Evolutionary conservation across 2,113 vertebrate genomes (phyloP).

Genomic region (Dicentrarchus labrax): DNA sequence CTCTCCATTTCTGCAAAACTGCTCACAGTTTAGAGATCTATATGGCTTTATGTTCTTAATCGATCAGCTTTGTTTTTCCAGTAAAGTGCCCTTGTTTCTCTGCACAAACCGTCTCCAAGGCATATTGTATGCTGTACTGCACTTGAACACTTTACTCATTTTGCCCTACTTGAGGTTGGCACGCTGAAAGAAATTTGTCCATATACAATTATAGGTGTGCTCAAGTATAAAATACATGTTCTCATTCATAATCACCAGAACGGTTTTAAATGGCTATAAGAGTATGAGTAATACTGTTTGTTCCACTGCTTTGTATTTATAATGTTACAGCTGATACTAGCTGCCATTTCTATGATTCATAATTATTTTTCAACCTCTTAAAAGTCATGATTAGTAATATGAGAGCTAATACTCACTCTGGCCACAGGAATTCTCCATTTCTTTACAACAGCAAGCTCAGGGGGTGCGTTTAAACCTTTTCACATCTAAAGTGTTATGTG

Average conservation of each 20-base stretch:
- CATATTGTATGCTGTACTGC: slow-evolving; percentile 7
- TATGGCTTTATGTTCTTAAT: slow-evolving; percentile 41
- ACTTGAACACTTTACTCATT: slow-evolving; percentile 7
- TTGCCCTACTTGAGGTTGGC: slow-evolving; percentile 1
- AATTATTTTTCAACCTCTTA: slow-evolving; percentile 29
- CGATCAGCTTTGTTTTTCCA: slow-evolving; percentile 51
- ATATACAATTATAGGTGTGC: background rate
- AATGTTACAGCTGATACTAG: slow-evolving; percentile 11
- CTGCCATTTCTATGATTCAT: slow-evolving; percentile 44
- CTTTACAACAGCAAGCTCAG: slow-evolving; percentile 14
- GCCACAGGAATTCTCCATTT: slow-evolving; percentile 16
- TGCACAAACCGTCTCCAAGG: slow-evolving; percentile 25
- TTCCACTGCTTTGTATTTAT: slow-evolving; percentile 18
- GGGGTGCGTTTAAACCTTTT: slow-evolving; percentile 30
- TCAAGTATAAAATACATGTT: background rate
- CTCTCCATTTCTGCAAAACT: slow-evolving; percentile 40
- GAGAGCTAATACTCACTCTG: slow-evolving; percentile 20
- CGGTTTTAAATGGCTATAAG: background rate
- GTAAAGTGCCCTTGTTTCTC: slow-evolving; percentile 26
- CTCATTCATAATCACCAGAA: slow-evolving; percentile 20
- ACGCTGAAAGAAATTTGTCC: background rate
- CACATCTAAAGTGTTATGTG: slow-evolving; percentile 43
- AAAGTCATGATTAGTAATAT: slow-evolving; percentile 35
- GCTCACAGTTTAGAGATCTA: slow-evolving; percentile 46
- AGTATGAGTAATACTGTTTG: slow-evolving; percentile 22